Base-by-base conservation (phyloP, 2,797 vertebrate species). In the Sciaenops ocellatus region DNA sequence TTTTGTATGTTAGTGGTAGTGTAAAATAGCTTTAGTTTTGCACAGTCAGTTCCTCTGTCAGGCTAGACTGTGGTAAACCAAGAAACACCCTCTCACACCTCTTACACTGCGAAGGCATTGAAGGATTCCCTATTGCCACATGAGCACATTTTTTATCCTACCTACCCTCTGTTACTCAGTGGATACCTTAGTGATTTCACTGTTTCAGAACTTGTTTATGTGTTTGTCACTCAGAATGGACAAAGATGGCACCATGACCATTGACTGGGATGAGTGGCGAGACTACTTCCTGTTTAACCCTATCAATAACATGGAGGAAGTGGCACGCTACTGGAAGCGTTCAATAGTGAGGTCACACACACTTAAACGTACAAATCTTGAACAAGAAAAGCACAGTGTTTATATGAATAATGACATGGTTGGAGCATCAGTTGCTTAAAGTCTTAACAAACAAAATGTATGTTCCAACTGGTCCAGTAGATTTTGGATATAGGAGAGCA, bases 401-500 rank as follows among this genome's bases (percentile, higher is more conserved):
- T 17, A 20, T 55, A 6, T 38, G 26, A 46, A 55, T 11, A 7
- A 54, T 0, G 0, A 51, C 28, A 41, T 38, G 10, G 24, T 51
- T 6, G 6, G 22, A 59, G 55, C 26, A 46, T 42, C 0, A n/a
- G 9, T n/a, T 65, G 16, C 41, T 55, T 18, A 47, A 64, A 60
- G 50, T 38, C 2, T 38, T 38, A 62, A 51, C 7, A 34, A 51
- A 51, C 7, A 34, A 48, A 38, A 50, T 72, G 34, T 20, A 22
- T 60, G 4, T 34, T 56, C 16, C 34, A 57, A 28, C 15, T 65
- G 63, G 26, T 64, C 59, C 63, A 84, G 83, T 93, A 99, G 98
- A 98, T 99, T 52, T 91, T 99, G 94, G 98, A 99, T 84, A 97
- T 98, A 56, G 98, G 98, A 15, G 98, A 99, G 73, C 98, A 97